These are phyloP conservation scores for Promerops cafer DNA, from an alignment of 2,113 vertebrate species.

Conservation along the genomic window DNA sequence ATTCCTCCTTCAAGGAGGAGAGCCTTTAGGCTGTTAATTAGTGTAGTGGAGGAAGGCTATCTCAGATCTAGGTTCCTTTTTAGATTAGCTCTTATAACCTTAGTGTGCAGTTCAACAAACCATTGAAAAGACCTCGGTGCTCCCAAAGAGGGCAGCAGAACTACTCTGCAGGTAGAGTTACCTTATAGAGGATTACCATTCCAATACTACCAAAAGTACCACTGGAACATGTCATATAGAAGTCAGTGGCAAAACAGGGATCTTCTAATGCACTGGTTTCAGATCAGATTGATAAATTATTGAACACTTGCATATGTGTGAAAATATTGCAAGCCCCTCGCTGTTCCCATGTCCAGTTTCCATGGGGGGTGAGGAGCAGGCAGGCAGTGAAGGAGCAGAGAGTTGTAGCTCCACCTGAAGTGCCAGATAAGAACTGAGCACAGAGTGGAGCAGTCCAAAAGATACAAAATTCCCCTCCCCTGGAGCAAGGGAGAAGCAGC, in stretches of 20 bases:
- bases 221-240: rapidly evolving
- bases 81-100: not conserved
- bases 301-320: not conserved
- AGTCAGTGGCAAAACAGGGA: not conserved
- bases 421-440: not conserved
- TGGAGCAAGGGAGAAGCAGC: not conserved
- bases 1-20: not conserved
- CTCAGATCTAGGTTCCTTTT: not conserved
- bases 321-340: not conserved
- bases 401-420: not conserved
- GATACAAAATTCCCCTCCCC: not conserved
- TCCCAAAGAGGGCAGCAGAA: not conserved
- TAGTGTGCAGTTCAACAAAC: not conserved
- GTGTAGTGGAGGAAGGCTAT: not conserved
- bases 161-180: not conserved
- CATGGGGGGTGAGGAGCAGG: not conserved
- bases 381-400: not conserved
- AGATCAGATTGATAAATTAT: not conserved
- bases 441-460: not conserved
- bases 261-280: not conserved
- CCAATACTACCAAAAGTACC: not conserved
- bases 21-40: not conserved
- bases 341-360: not conserved
- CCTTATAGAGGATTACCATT: rapidly evolving
- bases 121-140: not conserved